Percentiles rank a stretch among this genome's conserved stretches.
Conservation (phyloP, 2,888 invertebrate genomes). For the Drosophila demipolita region DNA sequence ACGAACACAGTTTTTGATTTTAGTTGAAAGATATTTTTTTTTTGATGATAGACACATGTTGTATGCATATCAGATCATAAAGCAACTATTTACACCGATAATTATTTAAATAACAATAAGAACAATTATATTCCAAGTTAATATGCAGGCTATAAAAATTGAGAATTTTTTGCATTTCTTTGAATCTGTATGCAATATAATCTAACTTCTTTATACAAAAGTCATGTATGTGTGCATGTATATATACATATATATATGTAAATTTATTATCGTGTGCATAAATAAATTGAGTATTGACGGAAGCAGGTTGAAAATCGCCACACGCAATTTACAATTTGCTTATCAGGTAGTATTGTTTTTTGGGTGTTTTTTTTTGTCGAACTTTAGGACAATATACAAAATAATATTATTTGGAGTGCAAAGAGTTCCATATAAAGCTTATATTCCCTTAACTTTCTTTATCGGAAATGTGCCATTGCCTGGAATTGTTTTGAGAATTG, state of each 20-base stretch:
- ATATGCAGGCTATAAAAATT: not conserved
- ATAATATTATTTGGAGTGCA: not conserved
- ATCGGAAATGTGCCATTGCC: not conserved
- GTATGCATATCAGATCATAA: not conserved
- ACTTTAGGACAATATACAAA: not conserved
- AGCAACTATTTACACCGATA: not conserved
- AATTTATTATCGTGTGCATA: not conserved
- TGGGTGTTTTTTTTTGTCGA: not conserved
- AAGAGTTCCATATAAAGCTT: not conserved
- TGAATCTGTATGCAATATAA: not conserved
- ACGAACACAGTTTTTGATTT: not conserved
- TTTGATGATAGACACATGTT: slow-evolving; percentile 16
- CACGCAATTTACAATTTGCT: not conserved
- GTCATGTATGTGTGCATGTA: not conserved
- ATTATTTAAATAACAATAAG: not conserved
- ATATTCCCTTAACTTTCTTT: not conserved
- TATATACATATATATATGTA: not conserved
- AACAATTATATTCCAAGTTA: not conserved
- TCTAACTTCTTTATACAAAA: not conserved
- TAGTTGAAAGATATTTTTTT: slow-evolving; percentile 18
- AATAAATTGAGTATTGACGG: not conserved
- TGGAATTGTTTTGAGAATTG: not conserved
- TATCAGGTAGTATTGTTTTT: not conserved
- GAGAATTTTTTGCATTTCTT: not conserved
- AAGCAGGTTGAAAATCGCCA: not conserved